Percentiles rank a stretch among this genome's conserved stretches.
Evolutionary conservation across 1,140 invertebrate species (phyloP).

Genomic region (Belonocnema kinseyi): DNA sequence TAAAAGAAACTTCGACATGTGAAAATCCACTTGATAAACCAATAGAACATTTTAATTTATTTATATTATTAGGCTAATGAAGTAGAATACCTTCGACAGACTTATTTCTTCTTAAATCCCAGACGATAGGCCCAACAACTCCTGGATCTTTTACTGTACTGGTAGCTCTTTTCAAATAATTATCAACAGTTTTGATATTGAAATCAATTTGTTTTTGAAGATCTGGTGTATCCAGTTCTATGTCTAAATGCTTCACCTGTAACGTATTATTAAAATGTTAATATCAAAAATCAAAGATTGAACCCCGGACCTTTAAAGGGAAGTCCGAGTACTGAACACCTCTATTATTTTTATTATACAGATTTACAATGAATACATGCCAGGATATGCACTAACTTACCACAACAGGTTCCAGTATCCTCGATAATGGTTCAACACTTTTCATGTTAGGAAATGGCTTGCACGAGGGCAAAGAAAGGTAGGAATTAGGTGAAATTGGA

Average conservation of each 20-base stretch:
- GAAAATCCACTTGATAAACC: too few relatives aligned
- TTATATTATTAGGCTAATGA: neutral
- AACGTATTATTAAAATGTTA: neutral
- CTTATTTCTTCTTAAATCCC: slow-evolving; percentile 80
- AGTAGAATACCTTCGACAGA: slow-evolving; percentile 61
- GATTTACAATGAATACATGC: neutral
- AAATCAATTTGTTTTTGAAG: slow-evolving; percentile 48
- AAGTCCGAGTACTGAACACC: too few relatives aligned
- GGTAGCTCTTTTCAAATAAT: slow-evolving; percentile 57
- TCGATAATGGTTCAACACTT: slow-evolving; percentile 83
- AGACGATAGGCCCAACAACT: slow-evolving; percentile 88
- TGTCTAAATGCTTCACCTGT: slow-evolving; percentile 66
- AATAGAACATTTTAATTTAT: neutral
- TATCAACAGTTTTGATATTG: slow-evolving; percentile 41
- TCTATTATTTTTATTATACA: too few relatives aligned
- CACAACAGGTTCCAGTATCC: slow-evolving; percentile 84
- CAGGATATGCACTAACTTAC: slow-evolving; percentile 48
- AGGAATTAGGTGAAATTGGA: slow-evolving; percentile 79
- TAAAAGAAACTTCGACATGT: too few relatives aligned
- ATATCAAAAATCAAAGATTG: neutral
- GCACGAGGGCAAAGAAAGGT: slow-evolving; percentile 88
- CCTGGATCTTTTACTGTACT: slow-evolving; percentile 83
- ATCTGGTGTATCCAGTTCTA: slow-evolving; percentile 64
- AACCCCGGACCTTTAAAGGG: too few relatives aligned
- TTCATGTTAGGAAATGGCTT: slow-evolving; percentile 85